phyloP scores from a whole-genome alignment of 1,140 invertebrate species.

The Tenebrio molitor region DNA sequence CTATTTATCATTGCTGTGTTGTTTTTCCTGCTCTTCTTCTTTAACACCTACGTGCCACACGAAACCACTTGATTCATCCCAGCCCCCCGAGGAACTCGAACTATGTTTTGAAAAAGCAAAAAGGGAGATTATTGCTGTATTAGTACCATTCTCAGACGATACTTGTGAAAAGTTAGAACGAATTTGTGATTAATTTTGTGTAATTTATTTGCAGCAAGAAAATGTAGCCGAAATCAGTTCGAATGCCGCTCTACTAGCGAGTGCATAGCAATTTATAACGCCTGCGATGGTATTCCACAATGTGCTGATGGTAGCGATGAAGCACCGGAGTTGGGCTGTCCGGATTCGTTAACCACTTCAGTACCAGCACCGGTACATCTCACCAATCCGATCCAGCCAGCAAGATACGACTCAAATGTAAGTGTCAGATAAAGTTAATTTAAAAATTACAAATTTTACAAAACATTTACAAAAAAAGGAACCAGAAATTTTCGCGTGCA shows the following conservation, averaged over 20 bases:
- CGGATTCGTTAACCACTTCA: slow-evolving; percentile 58
- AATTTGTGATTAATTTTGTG: too few species aligned
- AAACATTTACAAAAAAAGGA: slow-evolving; percentile 1
- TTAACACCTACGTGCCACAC: too few species aligned
- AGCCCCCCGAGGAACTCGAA: too few species aligned
- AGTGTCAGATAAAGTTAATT: slow-evolving; percentile 3
- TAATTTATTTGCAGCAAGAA: slow-evolving; percentile 56
- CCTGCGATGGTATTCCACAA: slow-evolving; percentile 94
- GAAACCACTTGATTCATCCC: too few species aligned
- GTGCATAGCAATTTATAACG: slow-evolving; percentile 96
- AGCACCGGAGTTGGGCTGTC: slow-evolving; percentile 84
- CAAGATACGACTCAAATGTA: slow-evolving; percentile 49
- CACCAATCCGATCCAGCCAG: slow-evolving; percentile 20
- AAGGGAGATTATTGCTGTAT: too few species aligned
- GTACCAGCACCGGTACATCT: slow-evolving; percentile 24
- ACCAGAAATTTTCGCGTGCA: too few species aligned
- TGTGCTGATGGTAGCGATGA: slow-evolving; percentile 94
- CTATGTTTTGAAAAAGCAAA: too few species aligned
- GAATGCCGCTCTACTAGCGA: slow-evolving; percentile 87
- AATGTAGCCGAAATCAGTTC: slow-evolving; percentile 88
- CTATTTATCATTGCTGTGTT: too few species aligned
- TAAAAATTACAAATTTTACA: slow-evolving; percentile 17
- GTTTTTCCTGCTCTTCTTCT: too few species aligned
- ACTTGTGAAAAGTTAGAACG: too few species aligned
- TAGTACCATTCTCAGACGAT: too few species aligned